Percentiles rank a stretch among this genome's conserved stretches.
phyloP scores from a whole-genome alignment of 2,113 vertebrate species.

The Bolborhynchus lineola region DNA sequence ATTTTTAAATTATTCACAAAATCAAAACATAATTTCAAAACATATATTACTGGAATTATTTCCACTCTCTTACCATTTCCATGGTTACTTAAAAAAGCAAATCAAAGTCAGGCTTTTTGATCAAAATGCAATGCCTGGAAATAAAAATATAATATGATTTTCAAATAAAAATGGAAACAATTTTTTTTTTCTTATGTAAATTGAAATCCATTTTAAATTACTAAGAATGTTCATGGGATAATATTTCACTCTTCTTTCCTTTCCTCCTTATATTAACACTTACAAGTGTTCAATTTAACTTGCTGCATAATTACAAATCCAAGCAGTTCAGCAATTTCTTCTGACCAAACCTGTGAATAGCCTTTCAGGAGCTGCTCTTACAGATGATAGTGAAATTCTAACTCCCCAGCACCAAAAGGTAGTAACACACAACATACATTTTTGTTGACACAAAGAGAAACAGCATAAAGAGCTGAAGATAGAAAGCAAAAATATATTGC shows the following conservation, averaged over 20 bases:
- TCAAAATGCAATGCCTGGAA: background rate
- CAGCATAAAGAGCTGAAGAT: background rate
- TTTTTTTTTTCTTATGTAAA: background rate
- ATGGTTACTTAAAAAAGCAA: background rate
- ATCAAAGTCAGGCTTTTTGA: background rate
- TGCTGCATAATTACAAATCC: background rate
- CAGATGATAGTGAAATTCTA: background rate
- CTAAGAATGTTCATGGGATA: background rate
- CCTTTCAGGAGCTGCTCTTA: background rate
- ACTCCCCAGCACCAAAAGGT: background rate
- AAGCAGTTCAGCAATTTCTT: background rate
- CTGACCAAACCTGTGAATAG: background rate
- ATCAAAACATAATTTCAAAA: background rate
- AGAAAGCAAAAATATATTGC: background rate
- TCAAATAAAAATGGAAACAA: background rate
- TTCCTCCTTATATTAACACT: background rate
- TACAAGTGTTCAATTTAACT: background rate
- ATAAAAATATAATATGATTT: background rate
- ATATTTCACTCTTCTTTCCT: accelerated
- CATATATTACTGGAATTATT: background rate
- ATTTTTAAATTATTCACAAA: background rate
- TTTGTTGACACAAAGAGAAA: background rate
- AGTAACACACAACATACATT: background rate
- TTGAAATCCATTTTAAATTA: background rate
- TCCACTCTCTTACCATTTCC: background rate